phyloP scores from a whole-genome alignment of 2,797 vertebrate genomes.

The Buceros bicornis region DNA sequence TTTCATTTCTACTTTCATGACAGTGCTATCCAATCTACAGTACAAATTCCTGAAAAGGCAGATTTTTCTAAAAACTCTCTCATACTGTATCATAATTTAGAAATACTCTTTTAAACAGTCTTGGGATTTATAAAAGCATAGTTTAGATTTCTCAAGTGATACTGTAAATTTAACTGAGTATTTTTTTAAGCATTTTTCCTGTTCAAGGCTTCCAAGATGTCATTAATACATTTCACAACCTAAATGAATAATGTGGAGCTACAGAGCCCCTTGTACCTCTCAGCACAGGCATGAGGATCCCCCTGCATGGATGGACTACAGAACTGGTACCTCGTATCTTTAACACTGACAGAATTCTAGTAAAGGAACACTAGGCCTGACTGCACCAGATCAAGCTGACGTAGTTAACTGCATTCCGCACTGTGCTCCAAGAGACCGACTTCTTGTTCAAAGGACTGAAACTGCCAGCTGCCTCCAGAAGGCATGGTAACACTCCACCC shows the following conservation, averaged over 20 bases:
- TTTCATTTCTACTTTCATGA: conserved; percentile 8
- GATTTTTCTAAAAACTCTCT: background rate
- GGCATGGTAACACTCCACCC: background rate
- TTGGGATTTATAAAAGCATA: background rate
- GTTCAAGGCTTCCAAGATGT: background rate
- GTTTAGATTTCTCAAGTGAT: background rate
- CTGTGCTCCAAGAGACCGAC: background rate
- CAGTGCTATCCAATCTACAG: background rate
- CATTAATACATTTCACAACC: background rate
- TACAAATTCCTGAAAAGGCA: background rate
- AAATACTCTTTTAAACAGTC: background rate
- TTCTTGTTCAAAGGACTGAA: background rate
- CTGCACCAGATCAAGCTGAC: background rate
- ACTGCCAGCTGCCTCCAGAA: background rate
- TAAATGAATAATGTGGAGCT: fast-evolving
- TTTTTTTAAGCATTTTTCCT: background rate
- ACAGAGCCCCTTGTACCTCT: background rate
- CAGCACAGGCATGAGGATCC: background rate
- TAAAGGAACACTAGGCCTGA: background rate
- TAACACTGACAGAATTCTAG: background rate
- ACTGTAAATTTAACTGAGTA: background rate
- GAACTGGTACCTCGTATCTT: background rate
- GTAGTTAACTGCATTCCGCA: background rate
- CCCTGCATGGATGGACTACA: background rate
- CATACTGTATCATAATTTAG: background rate